These are phyloP conservation scores for Hyles vespertilio DNA, from an alignment of 1,140 invertebrate species.

Conservation along the genomic window DNA sequence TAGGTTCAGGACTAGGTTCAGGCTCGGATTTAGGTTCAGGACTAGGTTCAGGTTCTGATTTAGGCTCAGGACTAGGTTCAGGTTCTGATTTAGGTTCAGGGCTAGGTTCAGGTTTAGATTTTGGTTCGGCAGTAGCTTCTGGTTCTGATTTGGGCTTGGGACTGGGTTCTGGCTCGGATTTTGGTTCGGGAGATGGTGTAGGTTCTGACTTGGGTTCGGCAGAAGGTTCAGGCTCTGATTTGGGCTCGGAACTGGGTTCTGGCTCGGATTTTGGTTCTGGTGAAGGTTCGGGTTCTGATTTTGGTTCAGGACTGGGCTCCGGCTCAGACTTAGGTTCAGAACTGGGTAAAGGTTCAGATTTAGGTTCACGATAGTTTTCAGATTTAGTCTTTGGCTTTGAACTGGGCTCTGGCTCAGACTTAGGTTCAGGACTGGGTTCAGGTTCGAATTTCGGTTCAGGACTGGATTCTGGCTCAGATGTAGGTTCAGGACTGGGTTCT, in stretches of 20 bases:
- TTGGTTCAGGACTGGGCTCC: constrained; percentile 71
- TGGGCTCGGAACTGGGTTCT: constrained; percentile 46
- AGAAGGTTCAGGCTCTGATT: constrained; percentile 55
- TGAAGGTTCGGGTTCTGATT: constrained; percentile 70
- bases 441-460: constrained; percentile 34
- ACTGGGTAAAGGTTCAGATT: constrained; percentile 58
- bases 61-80: constrained; percentile 48
- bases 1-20: constrained; percentile 63
- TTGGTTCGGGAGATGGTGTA: constrained; percentile 65
- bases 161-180: constrained; percentile 67
- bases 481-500: constrained; percentile 63
- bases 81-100: constrained; percentile 56
- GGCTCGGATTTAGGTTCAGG: constrained; percentile 63
- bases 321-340: constrained; percentile 68
- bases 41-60: constrained; percentile 58
- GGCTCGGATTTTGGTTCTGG: constrained; percentile 62
- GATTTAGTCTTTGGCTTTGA: constrained; percentile 63
- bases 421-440: constrained; percentile 48
- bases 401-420: constrained; percentile 58
- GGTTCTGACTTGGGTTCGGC: constrained; percentile 61
- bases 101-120: constrained; percentile 63
- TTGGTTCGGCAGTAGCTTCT: constrained; percentile 63
- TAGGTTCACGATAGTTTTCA: constrained; percentile 62
- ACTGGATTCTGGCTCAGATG: constrained; percentile 58
- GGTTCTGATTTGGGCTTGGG: constrained; percentile 59